phyloP scores from a whole-genome alignment of 2,797 vertebrate species.

The Gorsachius magnificus region DNA sequence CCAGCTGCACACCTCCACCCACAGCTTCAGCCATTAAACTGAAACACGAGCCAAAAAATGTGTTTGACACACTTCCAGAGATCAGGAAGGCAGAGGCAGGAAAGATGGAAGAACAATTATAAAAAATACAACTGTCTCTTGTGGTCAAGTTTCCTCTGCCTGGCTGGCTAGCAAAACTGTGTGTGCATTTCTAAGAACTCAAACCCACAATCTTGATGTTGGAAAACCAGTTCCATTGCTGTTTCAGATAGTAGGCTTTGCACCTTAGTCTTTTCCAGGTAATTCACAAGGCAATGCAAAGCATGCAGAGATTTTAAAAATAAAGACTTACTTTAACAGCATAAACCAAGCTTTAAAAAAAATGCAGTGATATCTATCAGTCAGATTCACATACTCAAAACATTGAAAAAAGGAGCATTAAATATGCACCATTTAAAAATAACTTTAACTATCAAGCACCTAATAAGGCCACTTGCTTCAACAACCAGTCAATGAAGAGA shows the following conservation, averaged over 20 bases:
- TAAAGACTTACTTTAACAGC: background rate
- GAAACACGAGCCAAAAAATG: background rate
- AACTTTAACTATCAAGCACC: background rate
- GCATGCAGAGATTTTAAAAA: background rate
- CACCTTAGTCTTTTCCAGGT: background rate
- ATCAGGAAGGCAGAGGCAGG: background rate
- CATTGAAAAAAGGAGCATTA: background rate
- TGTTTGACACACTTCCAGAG: background rate
- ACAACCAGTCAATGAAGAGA: background rate
- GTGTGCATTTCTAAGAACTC: background rate
- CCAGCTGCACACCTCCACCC: background rate
- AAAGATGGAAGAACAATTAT: background rate
- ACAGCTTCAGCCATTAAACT: background rate
- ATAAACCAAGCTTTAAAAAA: background rate
- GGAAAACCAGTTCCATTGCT: background rate
- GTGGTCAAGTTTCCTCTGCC: background rate
- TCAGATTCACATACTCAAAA: background rate
- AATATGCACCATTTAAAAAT: background rate
- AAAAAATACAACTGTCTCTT: fast-evolving
- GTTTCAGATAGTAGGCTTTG: background rate
- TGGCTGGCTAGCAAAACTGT: background rate
- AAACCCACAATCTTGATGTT: fast-evolving
- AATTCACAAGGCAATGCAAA: background rate
- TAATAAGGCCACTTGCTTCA: background rate
- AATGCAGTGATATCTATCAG: background rate